phyloP scores from a whole-genome alignment of 2,888 invertebrate genomes.

The Embidobia sp. region DNA sequence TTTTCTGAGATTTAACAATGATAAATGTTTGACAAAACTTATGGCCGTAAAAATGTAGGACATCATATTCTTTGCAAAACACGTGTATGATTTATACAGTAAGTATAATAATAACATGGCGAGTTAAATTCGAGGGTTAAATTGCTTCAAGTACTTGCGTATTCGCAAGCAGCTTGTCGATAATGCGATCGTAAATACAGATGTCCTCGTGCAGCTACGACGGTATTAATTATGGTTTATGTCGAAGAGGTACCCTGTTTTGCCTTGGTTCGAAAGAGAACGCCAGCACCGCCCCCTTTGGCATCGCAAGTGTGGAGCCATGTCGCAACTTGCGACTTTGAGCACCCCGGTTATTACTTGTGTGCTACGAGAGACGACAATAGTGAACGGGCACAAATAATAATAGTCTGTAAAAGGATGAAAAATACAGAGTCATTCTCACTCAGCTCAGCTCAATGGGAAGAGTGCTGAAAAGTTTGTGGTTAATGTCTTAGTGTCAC shows the following conservation, averaged over 20 bases:
- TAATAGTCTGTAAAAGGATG: conserved; percentile 36
- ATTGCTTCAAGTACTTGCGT: conserved; percentile 37
- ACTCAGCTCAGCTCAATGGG: conserved; percentile 11
- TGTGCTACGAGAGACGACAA: conserved; percentile 50
- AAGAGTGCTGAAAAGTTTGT: conserved; percentile 20
- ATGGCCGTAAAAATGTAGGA: too few relatives aligned
- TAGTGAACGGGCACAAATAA: conserved; percentile 49
- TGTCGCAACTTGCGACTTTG: conserved; percentile 64
- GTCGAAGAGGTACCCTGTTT: conserved; percentile 68
- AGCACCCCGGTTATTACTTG: conserved; percentile 70
- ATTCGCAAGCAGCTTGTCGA: conserved; percentile 59
- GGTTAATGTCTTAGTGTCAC: conserved; percentile 28
- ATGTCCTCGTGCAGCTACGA: conserved; percentile 68
- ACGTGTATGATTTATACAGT: conserved; percentile 17
- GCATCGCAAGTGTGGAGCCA: conserved; percentile 70
- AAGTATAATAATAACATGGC: conserved; percentile 50
- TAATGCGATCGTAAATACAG: conserved; percentile 65
- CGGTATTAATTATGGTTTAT: conserved; percentile 74
- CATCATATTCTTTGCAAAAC: too few relatives aligned
- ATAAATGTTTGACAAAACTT: too few relatives aligned
- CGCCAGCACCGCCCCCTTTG: conserved; percentile 70
- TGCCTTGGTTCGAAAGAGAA: conserved; percentile 70
- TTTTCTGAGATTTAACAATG: too few relatives aligned
- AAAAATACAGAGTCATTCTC: conserved; percentile 55
- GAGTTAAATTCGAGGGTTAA: conserved; percentile 35